Evolutionary conservation across 2,888 invertebrate genomes (phyloP).

Genomic region (Parnassius mnemosyne): DNA sequence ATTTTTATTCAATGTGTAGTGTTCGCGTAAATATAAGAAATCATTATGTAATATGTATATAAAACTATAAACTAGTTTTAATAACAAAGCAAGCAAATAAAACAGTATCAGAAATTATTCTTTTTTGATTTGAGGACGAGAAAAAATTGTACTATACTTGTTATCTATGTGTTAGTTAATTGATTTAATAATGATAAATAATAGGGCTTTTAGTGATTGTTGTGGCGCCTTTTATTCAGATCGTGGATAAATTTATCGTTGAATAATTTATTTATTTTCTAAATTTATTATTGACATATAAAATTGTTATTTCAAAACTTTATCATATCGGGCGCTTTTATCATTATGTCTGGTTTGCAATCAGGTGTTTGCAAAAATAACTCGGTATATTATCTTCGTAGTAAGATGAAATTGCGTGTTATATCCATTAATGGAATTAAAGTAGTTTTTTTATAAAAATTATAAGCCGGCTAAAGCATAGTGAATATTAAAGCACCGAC

Average conservation of each 20-base stretch:
- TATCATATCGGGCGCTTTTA: constrained; percentile 2
- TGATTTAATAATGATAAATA: constrained; percentile 31
- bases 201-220: constrained; percentile 17
- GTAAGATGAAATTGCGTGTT: constrained; percentile 2
- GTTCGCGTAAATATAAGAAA: too few relatives aligned
- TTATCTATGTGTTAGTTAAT: constrained; percentile 42
- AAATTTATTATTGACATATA: background rate
- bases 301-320: background rate
- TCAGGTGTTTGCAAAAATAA: background rate
- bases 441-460: background rate
- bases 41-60: too few relatives aligned
- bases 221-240: constrained; percentile 14
- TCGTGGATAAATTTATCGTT: constrained; percentile 9
- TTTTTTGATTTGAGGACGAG: constrained; percentile 26
- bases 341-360: background rate
- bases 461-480: background rate
- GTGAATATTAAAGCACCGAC: too few relatives aligned
- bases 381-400: background rate
- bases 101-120: constrained; percentile 1
- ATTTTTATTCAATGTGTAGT: too few relatives aligned
- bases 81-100: background rate
- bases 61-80: too few relatives aligned
- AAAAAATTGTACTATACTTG: constrained; percentile 45
- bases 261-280: background rate
- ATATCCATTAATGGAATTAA: constrained; percentile 2